A percentile compares a stretch with the other conserved stretches of the same genome.
phyloP scores from a whole-genome alignment of 2,113 vertebrate species.

The Xiphophorus hellerii region DNA sequence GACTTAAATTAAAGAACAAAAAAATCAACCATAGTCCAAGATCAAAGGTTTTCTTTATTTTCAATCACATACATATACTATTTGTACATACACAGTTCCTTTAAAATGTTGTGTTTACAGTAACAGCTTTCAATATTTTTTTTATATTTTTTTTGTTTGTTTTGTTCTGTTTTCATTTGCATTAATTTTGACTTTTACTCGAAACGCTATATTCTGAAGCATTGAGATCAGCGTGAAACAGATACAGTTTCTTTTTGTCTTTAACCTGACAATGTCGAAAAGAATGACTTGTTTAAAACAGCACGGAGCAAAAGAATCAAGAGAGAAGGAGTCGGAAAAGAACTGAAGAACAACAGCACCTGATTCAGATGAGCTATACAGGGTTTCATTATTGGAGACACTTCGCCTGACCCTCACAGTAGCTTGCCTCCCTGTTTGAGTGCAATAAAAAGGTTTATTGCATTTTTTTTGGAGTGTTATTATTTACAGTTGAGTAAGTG shows the following conservation, averaged over 20 bases:
- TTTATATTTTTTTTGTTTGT: slow-evolving; percentile 7
- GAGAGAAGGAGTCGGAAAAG: slow-evolving; percentile 57
- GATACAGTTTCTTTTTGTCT: slow-evolving; percentile 54
- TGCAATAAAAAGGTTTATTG: slow-evolving; percentile 75
- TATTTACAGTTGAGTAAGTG: slow-evolving; percentile 68
- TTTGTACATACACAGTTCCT: slow-evolving; percentile 84
- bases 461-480: slow-evolving; percentile 65
- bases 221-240: slow-evolving; percentile 68
- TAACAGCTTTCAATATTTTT: slow-evolving; percentile 75
- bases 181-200: slow-evolving; percentile 74
- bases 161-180: slow-evolving; percentile 70
- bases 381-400: slow-evolving; percentile 48
- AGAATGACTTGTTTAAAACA: slow-evolving; percentile 71
- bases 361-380: slow-evolving; percentile 73
- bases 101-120: slow-evolving; percentile 83
- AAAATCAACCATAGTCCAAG: slow-evolving; percentile 61
- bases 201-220: slow-evolving; percentile 75
- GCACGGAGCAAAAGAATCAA: slow-evolving; percentile 72
- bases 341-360: slow-evolving; percentile 59
- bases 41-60: slow-evolving; percentile 86
- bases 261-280: slow-evolving; percentile 74
- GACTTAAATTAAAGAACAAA: not conserved
- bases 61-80: slow-evolving; percentile 85
- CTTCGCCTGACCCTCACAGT: slow-evolving; percentile 50
- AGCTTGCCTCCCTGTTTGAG: slow-evolving; percentile 69